Evolutionary conservation across 2,888 invertebrate genomes (phyloP), one percentile per base, ranked within the genome.

Genomic region (Quadroppia sp.): DNA sequence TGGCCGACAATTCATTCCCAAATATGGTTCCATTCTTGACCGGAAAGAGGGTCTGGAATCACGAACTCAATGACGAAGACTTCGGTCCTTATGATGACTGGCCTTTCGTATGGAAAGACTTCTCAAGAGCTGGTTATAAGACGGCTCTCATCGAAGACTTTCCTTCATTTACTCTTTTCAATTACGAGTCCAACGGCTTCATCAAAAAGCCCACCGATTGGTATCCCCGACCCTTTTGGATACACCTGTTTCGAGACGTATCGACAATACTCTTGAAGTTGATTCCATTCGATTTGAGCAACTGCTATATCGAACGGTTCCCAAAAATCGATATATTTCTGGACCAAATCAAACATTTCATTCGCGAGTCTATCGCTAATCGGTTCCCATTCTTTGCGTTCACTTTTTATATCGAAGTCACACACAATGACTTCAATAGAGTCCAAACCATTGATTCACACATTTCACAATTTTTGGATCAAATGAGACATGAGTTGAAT

Each of bases 1-100:
- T 96, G 11, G 96, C 89, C 2, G 95, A 95, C 82, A 96, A 95
- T 82, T 95, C 95, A 0, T 94, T 91, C 81, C 93, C 94, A 0
- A 96, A 96, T 82, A 82, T 96, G 75, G 87, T 90, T 9, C 90
- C 95, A 0, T 86, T 92, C 76, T 83, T 94, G 15, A 87, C 88
- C 0, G 94, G 94, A 0, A 64, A 74, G 28, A 69, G 61, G n/a
- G 59, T 71, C 23, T 75, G 70, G 71, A 56, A 72, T 23, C n/a
- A 67, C 25, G 56, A 73, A 42, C 48, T 75, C 17, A 50, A 0
- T 9, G 45, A 61, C 23, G 69, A 78, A 71, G 61, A 71, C 69
- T 42, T 69, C 70, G 72, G 74, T 25, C 71, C 74, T 23, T 71
- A 78, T 42, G 70, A 83, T 85, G 17, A 80, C 83, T 0, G 82